A percentile compares a stretch with the other conserved stretches of the same genome.
phyloP scores from a whole-genome alignment of 2,888 invertebrate species.

The Tinea semifulvella region DNA sequence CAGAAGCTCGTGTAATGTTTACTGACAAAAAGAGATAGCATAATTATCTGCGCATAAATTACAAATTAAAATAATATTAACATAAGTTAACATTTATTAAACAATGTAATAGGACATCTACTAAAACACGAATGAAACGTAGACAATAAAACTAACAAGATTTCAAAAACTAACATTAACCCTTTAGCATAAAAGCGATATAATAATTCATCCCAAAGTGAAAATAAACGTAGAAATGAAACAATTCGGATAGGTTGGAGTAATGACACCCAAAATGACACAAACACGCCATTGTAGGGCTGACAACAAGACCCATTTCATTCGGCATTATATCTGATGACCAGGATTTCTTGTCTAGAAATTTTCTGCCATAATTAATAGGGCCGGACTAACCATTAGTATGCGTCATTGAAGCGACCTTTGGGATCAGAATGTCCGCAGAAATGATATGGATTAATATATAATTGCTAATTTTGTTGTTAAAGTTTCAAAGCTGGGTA shows the following conservation, averaged over 20 bases:
- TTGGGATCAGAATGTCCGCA: slow-evolving; percentile 5
- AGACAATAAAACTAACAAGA: no score
- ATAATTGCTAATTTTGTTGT: no score
- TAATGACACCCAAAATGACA: slow-evolving; percentile 31
- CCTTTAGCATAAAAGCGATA: no score
- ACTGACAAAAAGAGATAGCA: no score
- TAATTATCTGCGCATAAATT: no score
- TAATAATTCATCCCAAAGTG: slow-evolving; percentile 23
- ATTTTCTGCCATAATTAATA: slow-evolving; percentile 62
- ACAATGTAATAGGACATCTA: no score
- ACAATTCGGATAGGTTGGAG: slow-evolving; percentile 41
- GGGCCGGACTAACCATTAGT: slow-evolving; percentile 47
- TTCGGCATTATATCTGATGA: slow-evolving; percentile 56
- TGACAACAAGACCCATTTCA: slow-evolving; percentile 55
- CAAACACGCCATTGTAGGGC: slow-evolving; percentile 6
- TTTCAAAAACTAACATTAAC: no score
- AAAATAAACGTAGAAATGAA: slow-evolving; percentile 36
- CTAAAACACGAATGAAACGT: no score
- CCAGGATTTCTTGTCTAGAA: slow-evolving; percentile 60
- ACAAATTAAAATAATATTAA: no score
- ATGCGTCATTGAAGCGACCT: slow-evolving; percentile 35
- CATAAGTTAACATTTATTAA: no score
- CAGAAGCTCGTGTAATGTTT: no score
- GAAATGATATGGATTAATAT: slow-evolving; percentile 8
- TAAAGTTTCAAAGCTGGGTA: no score